Conservation (phyloP, 1,140 invertebrate species). For the Lerema accius region DNA sequence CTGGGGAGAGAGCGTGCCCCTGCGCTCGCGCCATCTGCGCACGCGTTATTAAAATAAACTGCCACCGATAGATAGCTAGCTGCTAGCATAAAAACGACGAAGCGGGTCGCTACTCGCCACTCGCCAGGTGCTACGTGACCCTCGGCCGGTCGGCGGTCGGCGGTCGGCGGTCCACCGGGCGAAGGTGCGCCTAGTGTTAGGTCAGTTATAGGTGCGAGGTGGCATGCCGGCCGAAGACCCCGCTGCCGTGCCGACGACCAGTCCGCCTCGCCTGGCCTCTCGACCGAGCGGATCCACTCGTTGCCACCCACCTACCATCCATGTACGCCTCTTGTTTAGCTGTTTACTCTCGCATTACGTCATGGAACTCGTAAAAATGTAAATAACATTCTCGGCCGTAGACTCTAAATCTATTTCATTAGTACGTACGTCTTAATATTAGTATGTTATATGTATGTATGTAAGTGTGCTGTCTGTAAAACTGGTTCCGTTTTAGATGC, state of each 20-base stretch:
- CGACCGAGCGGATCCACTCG: constrained; percentile 2
- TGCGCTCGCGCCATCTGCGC: constrained; percentile 75
- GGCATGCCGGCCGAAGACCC: constrained; percentile 52
- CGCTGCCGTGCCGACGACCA: constrained; percentile 61
- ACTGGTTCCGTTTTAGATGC: too few relatives aligned
- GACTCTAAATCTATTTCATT: background rate
- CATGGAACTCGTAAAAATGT: constrained; percentile 14
- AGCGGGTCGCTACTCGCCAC: constrained; percentile 37
- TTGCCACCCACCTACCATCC: constrained; percentile 1
- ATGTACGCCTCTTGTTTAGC: background rate
- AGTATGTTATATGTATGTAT: too few relatives aligned
- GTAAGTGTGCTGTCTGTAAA: too few relatives aligned
- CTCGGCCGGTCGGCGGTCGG: constrained; percentile 39
- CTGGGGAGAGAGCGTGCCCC: constrained; percentile 38
- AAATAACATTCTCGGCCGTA: background rate
- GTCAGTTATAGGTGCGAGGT: constrained; percentile 69
- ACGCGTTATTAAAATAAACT: constrained; percentile 76
- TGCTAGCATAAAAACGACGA: constrained; percentile 59
- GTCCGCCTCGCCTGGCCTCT: constrained; percentile 52
- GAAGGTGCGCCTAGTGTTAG: constrained; percentile 69
- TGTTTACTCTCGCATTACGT: background rate
- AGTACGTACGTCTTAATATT: background rate
- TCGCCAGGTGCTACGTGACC: constrained; percentile 71
- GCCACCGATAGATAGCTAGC: constrained; percentile 67
- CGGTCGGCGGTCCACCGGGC: constrained; percentile 3